Evolutionary conservation across 23 tunicate genomes (phyloP).

Genomic region (Botrylloides violaceus): DNA sequence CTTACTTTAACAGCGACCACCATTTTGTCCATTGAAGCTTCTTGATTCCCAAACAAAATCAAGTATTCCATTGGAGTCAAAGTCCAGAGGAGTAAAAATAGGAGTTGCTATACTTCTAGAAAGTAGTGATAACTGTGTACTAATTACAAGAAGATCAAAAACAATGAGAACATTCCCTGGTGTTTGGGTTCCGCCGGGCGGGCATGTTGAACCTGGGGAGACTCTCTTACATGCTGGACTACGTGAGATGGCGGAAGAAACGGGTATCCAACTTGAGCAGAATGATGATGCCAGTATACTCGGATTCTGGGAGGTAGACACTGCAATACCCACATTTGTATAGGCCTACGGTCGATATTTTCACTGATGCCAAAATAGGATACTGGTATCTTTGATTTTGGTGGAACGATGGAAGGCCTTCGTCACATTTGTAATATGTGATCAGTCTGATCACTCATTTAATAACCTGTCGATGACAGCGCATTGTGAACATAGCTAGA

Average conservation of each 20-base stretch:
- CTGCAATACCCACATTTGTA: no score
- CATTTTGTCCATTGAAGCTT: slow-evolving; percentile 52
- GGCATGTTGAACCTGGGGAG: slow-evolving; percentile 46
- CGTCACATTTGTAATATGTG: no score
- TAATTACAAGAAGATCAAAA: slow-evolving; percentile 37
- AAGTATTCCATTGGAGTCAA: slow-evolving; percentile 9
- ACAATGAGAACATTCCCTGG: slow-evolving; percentile 71
- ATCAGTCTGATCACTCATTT: no score
- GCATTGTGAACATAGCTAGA: no score
- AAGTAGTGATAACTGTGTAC: slow-evolving; percentile 39
- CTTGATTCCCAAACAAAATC: neutral
- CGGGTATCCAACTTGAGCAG: slow-evolving; percentile 27
- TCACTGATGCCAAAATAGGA: no score
- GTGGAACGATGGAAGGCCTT: no score
- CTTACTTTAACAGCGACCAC: slow-evolving; percentile 27
- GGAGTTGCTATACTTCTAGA: slow-evolving; percentile 51
- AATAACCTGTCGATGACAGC: no score
- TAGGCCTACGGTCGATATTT: no score
- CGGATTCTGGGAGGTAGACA: slow-evolving; percentile 54
- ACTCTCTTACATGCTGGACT: slow-evolving; percentile 43
- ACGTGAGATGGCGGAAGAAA: slow-evolving; percentile 60
- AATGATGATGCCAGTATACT: slow-evolving; percentile 15
- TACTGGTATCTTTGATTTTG: no score
- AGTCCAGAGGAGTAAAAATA: slow-evolving; percentile 32
- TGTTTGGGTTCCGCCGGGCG: slow-evolving; percentile 93